Evolutionary conservation across 2,113 vertebrate genomes (phyloP), one percentile per base, ranked within the genome.

Genomic region (Syngnathoides biaculeatus): DNA sequence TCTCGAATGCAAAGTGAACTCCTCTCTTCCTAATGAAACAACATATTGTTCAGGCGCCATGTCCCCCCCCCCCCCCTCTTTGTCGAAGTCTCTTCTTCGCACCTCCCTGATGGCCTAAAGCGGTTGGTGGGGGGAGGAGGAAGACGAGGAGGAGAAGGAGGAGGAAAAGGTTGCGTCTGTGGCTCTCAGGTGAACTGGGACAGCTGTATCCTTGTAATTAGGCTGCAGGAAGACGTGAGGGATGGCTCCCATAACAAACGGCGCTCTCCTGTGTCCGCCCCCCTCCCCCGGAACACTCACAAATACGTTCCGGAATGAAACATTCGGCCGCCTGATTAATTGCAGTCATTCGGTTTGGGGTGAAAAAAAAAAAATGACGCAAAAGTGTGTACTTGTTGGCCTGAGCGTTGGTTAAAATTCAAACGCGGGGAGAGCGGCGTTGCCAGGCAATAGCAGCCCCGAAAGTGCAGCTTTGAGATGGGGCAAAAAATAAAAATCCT

Each of bases 391-490:
- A 62, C 39, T 59, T 77, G 69, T 79, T 74, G 70, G 38, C 60
- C 52, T 8, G 30, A 63, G 58, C 47, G 52, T 43, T 65, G 58
- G 66, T 72, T 65, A 73, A 78, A 80, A 75, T 27, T 26, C 27
- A 62, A 72, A 64, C n/a, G 64, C 38, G 58, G 48, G 69, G 73
- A 10, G 48, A 10, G 48, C 8, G 20, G 59, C 76, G 84, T 87
- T 86, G 83, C 88, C 84, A 82, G 79, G 88, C 85, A 85, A 85
- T 86, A 72, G 74, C 65, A 67, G 48, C n/a, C 48, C 48, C 63
- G 72, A 78, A 79, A 85, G 35, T 72, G 59, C 58, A 45, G 26
- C 69, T 68, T 56, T 73, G 42, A 71, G 55, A 48, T 69, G 24
- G 53, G 40, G 65, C 52, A 58, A 71, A n/a, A 50, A 50, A 50